Conservation (phyloP, 2,113 vertebrate genomes). For the Sisor rabdophorus region DNA sequence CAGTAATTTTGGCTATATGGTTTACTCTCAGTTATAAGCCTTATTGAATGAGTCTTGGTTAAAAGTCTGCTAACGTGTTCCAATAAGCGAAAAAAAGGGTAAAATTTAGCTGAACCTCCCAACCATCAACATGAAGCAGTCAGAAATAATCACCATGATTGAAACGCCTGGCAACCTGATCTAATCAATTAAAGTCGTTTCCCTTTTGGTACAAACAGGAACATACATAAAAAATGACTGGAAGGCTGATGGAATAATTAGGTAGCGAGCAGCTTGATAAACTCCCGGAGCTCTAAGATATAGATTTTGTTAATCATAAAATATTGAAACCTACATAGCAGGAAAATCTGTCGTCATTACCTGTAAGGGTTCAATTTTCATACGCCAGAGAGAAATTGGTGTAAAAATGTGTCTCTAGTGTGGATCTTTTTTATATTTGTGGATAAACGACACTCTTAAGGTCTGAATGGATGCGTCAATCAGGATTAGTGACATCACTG, state of each 20-base stretch:
- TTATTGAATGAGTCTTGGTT: too few species aligned
- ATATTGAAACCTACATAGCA: conserved; percentile 5
- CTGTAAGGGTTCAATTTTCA: background rate
- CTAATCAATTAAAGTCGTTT: background rate
- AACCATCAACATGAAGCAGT: background rate
- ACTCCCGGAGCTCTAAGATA: background rate
- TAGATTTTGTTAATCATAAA: background rate
- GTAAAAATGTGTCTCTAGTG: too few species aligned
- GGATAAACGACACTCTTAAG: conserved; percentile 69
- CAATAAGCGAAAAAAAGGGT: background rate
- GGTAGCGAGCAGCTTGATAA: background rate
- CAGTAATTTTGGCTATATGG: too few species aligned
- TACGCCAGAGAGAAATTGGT: background rate
- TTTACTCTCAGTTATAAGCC: too few species aligned
- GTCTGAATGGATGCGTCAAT: conserved; percentile 51
- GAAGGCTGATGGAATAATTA: background rate
- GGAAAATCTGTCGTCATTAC: background rate
- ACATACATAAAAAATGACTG: background rate
- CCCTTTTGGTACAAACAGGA: background rate
- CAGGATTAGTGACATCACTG: conserved; percentile 53
- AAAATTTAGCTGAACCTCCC: background rate
- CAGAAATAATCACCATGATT: background rate
- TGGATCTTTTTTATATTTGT: conserved; percentile 48
- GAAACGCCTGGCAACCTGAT: background rate
- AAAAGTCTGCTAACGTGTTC: too few species aligned